Base-by-base conservation (phyloP, 2,797 vertebrate species). In the Peromyscus melanophrys region DNA sequence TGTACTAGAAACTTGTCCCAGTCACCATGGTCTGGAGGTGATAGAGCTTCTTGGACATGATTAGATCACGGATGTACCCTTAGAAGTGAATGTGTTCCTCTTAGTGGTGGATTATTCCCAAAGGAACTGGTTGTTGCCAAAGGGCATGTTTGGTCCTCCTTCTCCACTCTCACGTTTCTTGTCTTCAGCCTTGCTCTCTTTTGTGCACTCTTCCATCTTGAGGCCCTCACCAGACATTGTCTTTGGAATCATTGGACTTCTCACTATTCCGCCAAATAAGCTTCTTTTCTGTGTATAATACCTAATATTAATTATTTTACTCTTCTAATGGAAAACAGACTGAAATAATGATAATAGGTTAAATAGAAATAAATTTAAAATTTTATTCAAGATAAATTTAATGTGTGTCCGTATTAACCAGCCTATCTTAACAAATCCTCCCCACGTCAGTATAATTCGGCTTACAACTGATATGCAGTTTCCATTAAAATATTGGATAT, bases 341-440 rank as follows among this genome's bases (percentile, higher is more conserved):
- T 21, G 52, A 83, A 65, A 31, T 5, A 52, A 25, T 90, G 29
- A 76, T 59, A 76, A 75, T 27, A 75, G 8, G 59, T 43, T 61
- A 86, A 84, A 43, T 43, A 6, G 25, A 97, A 76, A 93, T 78
- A 2, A 84, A 93, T 71, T 89, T 95, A 25, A 37, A 80, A 49
- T 80, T 95, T 37, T 69, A 29, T 49, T 59, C 67, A 90, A 52
- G 55, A 59, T 19, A 93, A 80, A 61, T 90, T 89, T 94, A 95
- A 75, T 73, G 59, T 9, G 34, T 86, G 14, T 8, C 25, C 19
- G 88, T 67, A 87, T 59, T 82, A 82, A 59, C 40, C 59, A 31
- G n/a, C n/a, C 55, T 7, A 23, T 57, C 61, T 78, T 90, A 83
- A 71, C 1, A 76, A 90, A 43, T 16, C 14, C 52, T 7, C 88